Conservation (phyloP, 2,797 vertebrate species). For the Luscinia luscinia region DNA sequence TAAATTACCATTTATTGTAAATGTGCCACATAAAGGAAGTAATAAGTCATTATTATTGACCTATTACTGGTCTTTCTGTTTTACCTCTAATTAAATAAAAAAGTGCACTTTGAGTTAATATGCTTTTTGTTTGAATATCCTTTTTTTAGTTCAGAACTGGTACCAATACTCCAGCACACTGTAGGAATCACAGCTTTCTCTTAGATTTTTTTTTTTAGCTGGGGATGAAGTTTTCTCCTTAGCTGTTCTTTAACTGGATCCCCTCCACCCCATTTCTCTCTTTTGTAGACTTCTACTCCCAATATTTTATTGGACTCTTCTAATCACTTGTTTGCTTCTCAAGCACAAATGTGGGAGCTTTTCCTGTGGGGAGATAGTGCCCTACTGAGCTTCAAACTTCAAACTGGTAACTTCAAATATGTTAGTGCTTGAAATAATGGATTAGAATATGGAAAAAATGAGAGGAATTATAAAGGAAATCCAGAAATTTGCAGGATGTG, state of each 20-base stretch:
- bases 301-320: background rate
- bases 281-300: background rate
- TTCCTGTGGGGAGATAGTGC: background rate
- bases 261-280: background rate
- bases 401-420: background rate
- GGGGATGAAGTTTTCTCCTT: background rate
- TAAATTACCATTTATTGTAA: conserved; percentile 82
- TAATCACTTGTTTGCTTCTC: background rate
- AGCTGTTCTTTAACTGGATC: background rate
- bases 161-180: background rate
- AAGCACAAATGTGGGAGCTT: background rate
- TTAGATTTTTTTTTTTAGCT: conserved; percentile 5
- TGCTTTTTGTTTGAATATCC: conserved; percentile 70
- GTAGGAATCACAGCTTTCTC: background rate
- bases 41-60: conserved; percentile 81
- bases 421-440: background rate
- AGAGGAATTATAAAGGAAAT: background rate
- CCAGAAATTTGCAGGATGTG: background rate
- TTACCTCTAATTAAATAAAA: conserved; percentile 81
- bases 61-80: conserved; percentile 77
- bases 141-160: conserved; percentile 52
- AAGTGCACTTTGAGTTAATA: conserved; percentile 76
- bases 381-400: background rate
- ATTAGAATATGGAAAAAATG: background rate
- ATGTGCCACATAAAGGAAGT: conserved; percentile 80